phyloP scores from a whole-genome alignment of 2,797 vertebrate genomes.

The Lophotriccus pileatus region DNA sequence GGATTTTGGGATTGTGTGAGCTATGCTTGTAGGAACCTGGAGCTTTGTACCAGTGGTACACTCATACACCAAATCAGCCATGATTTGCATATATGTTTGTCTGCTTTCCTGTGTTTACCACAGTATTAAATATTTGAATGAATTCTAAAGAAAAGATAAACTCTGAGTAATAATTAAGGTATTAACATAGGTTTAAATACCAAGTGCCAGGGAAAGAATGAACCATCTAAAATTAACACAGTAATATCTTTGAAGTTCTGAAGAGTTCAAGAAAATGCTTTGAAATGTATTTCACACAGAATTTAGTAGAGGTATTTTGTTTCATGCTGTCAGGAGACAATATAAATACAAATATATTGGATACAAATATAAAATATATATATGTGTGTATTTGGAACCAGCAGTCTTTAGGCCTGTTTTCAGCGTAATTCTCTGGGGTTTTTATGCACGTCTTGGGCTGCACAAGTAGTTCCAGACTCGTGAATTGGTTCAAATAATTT shows the following conservation, averaged over 20 bases:
- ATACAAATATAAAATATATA: background rate
- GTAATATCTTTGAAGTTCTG: background rate
- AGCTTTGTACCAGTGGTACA: accelerated
- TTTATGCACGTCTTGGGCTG: background rate
- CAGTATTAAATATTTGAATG: background rate
- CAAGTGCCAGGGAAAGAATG: background rate
- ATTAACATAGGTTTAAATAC: background rate
- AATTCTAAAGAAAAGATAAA: background rate
- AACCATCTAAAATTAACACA: background rate
- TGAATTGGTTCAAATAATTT: background rate
- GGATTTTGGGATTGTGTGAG: background rate
- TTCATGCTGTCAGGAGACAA: background rate
- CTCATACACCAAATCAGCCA: background rate
- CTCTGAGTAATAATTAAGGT: background rate
- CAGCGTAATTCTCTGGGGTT: accelerated
- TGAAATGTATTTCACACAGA: background rate
- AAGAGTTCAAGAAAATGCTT: background rate
- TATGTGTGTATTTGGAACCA: background rate
- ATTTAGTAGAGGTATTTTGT: background rate
- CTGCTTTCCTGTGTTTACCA: background rate
- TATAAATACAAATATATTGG: background rate
- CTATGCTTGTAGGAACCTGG: background rate
- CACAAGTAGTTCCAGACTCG: background rate
- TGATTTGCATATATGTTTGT: background rate
- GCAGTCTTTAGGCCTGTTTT: background rate